Percentiles rank a stretch among this genome's conserved stretches.
These are phyloP conservation scores for Harmothoe impar DNA, from an alignment of 2,888 invertebrate species.

Conservation along the genomic window DNA sequence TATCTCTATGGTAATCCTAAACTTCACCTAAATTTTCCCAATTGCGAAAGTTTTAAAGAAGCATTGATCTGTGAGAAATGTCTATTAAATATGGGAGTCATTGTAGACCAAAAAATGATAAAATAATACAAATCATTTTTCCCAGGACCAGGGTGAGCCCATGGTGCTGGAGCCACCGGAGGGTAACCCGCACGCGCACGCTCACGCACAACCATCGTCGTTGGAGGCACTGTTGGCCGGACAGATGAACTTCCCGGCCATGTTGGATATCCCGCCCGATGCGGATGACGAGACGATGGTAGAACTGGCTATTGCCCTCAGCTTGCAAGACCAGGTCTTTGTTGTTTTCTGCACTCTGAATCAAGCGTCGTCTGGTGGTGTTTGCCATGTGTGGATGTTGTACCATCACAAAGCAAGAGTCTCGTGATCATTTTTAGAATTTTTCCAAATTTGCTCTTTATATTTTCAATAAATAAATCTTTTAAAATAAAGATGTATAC, in stretches of 20 bases:
- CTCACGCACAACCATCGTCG: conserved; percentile 74
- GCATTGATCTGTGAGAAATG: too few relatives aligned
- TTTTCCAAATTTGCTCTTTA: background rate
- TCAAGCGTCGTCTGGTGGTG: background rate
- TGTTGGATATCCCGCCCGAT: conserved; percentile 95
- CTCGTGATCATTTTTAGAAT: background rate
- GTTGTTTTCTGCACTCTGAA: conserved; percentile 58
- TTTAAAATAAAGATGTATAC: background rate
- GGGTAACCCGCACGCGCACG: conserved; percentile 71
- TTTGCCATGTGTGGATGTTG: background rate
- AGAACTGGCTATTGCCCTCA: conserved; percentile 96
- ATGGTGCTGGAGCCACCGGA: conserved; percentile 77
- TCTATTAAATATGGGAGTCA: too few relatives aligned
- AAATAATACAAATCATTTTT: background rate
- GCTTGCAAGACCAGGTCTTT: conserved; percentile 88
- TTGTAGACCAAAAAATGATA: background rate
- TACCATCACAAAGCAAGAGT: background rate
- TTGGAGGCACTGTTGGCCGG: conserved; percentile 84
- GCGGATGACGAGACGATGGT: conserved; percentile 98
- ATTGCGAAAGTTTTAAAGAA: too few relatives aligned
- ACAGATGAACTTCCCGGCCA: conserved; percentile 87
- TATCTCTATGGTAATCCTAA: too few relatives aligned
- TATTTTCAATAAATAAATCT: background rate
- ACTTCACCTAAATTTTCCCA: too few relatives aligned
- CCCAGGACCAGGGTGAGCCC: conserved; percentile 76